Percentiles rank a stretch among this genome's conserved stretches.
phyloP scores from a whole-genome alignment of 1,140 invertebrate genomes.

The Drosophila takahashii region DNA sequence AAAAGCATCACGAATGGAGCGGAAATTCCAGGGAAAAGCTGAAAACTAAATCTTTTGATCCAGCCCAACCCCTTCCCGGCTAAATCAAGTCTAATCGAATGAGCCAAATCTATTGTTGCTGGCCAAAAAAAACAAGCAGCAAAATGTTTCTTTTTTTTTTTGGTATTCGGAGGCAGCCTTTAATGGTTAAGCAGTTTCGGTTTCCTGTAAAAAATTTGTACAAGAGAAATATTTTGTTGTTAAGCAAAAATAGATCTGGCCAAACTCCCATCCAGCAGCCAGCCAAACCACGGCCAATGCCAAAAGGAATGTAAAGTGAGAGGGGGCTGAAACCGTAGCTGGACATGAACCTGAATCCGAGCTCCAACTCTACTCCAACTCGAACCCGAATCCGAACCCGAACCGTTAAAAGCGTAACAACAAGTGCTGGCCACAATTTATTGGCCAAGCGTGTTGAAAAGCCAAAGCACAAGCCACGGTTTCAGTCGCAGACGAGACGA shows the following conservation, averaged over 20 bases:
- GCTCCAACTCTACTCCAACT: constrained; percentile 4
- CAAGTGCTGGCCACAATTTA: constrained; percentile 80
- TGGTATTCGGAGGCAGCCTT: constrained; percentile 44
- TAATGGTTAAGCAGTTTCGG: constrained; percentile 77
- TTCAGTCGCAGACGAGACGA: constrained; percentile 43
- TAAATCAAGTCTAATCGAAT: constrained; percentile 80
- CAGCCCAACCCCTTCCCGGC: constrained; percentile 75
- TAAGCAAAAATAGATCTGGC: constrained; percentile 78
- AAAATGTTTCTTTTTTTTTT: constrained; percentile 60
- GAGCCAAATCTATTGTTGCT: constrained; percentile 67
- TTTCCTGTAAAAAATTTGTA: constrained; percentile 74
- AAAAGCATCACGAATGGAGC: constrained; percentile 77
- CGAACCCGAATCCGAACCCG: constrained; percentile 42
- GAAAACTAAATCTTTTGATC: constrained; percentile 70
- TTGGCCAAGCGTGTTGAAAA: constrained; percentile 81
- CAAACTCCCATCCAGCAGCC: no score
- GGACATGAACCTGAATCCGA: constrained; percentile 48
- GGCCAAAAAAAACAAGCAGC: constrained; percentile 29
- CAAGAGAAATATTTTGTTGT: constrained; percentile 80
- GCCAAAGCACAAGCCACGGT: constrained; percentile 53
- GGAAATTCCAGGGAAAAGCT: constrained; percentile 76
- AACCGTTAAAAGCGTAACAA: constrained; percentile 80
- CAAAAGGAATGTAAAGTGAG: constrained; percentile 78
- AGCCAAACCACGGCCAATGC: constrained; percentile 47
- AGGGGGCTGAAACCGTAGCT: constrained; percentile 49